Conservation (phyloP, 1,140 invertebrate genomes). For the Formica selysi region DNA sequence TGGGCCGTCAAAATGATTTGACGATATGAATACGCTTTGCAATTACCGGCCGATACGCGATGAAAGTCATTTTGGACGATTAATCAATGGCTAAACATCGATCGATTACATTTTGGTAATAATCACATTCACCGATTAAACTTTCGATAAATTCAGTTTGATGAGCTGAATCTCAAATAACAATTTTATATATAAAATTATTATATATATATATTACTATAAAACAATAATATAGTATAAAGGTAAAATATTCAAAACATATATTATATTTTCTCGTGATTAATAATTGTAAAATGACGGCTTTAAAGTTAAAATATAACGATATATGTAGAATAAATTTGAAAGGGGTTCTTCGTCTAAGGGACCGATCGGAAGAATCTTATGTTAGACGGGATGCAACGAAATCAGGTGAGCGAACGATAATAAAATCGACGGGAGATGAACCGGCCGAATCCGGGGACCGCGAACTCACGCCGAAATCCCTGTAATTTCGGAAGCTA, state of each 20-base stretch:
- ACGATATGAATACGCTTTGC: conserved; percentile 49
- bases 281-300: not conserved
- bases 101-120: conserved; percentile 30
- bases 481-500: conserved; percentile 68
- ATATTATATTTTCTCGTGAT: not conserved
- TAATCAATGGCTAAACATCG: conserved; percentile 47
- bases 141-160: not conserved
- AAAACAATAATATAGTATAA: not conserved
- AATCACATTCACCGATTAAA: not conserved
- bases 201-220: not conserved
- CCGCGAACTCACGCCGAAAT: conserved; percentile 1
- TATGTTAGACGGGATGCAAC: not conserved
- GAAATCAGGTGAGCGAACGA: not conserved
- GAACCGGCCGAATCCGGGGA: conserved; percentile 28
- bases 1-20: conserved; percentile 57
- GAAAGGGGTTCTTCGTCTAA: not conserved
- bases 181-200: not conserved
- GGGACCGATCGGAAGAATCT: not conserved
- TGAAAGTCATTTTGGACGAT: conserved; percentile 37
- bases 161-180: not conserved
- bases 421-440: conserved; percentile 38
- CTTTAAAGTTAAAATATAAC: not conserved
- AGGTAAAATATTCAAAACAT: not conserved
- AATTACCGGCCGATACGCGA: conserved; percentile 48
- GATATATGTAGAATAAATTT: not conserved